Conservation (phyloP, 2,113 vertebrate species). For the Periophthalmodon schlosseri region DNA sequence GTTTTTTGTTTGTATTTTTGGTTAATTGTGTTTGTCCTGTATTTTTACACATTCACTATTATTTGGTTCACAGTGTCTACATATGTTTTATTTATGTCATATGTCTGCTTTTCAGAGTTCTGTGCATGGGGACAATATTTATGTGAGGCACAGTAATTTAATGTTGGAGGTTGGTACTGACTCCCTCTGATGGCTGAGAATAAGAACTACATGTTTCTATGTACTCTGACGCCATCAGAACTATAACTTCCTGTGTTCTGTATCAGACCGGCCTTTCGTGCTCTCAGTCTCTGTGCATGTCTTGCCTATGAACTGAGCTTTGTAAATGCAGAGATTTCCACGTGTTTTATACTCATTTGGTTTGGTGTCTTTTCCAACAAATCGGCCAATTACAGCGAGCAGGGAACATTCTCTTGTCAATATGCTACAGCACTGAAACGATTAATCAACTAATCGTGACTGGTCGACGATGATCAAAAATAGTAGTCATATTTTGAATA, state of each 20-base stretch:
- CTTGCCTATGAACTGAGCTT: slow-evolving; percentile 40
- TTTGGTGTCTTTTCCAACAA: background rate
- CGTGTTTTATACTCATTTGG: slow-evolving; percentile 21
- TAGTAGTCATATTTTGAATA: background rate
- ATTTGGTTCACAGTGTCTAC: slow-evolving; percentile 4
- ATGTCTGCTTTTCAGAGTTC: slow-evolving; percentile 86
- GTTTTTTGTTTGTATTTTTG: slow-evolving; percentile 36
- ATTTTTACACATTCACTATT: slow-evolving; percentile 1
- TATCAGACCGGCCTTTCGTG: slow-evolving; percentile 83
- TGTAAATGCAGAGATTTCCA: slow-evolving; percentile 28
- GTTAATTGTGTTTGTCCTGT: slow-evolving; percentile 26
- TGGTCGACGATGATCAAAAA: background rate
- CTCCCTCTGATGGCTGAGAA: slow-evolving; percentile 56
- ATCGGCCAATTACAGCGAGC: slow-evolving; percentile 6
- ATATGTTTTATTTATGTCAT: slow-evolving; percentile 47
- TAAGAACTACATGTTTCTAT: slow-evolving; percentile 55
- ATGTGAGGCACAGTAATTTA: slow-evolving; percentile 99
- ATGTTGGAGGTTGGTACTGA: slow-evolving; percentile 99
- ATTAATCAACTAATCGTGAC: background rate
- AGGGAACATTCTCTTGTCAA: background rate
- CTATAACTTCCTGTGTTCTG: slow-evolving; percentile 62
- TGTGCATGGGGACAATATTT: slow-evolving; percentile 99
- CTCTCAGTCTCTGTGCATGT: slow-evolving; percentile 84
- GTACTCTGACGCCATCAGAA: slow-evolving; percentile 67
- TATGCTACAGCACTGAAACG: background rate